Evolutionary conservation across 1,140 invertebrate species (phyloP).

Genomic region (Drosophila baimaii): DNA sequence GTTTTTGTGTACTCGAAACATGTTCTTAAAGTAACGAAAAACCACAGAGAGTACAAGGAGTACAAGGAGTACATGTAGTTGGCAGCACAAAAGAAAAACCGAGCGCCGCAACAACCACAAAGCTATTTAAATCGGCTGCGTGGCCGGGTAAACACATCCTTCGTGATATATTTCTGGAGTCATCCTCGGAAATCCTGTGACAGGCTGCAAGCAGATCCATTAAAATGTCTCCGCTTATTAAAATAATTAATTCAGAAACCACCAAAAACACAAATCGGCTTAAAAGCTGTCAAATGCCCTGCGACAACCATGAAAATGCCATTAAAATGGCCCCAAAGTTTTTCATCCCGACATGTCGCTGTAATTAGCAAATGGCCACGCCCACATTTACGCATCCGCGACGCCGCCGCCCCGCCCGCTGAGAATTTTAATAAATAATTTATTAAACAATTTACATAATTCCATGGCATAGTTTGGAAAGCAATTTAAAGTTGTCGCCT

Average conservation of each 20-base stretch:
- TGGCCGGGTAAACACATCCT: conserved; percentile 6
- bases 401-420: neutral
- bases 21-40: conserved; percentile 7
- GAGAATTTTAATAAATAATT: conserved; percentile 55
- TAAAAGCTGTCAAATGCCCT: conserved; percentile 67
- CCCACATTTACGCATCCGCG: conserved; percentile 6
- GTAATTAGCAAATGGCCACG: conserved; percentile 60
- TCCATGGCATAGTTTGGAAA: conserved; percentile 63
- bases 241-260: conserved; percentile 73
- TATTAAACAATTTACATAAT: conserved; percentile 76
- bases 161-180: conserved; percentile 1
- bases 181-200: conserved; percentile 2
- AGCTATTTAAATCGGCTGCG: conserved; percentile 18
- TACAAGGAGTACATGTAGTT: conserved; percentile 14
- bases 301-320: conserved; percentile 63
- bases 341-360: conserved; percentile 56
- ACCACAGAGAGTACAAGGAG: conserved; percentile 17
- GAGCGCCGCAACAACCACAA: conserved; percentile 17
- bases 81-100: conserved; percentile 4
- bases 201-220: conserved; percentile 39
- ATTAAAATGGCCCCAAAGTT: conserved; percentile 62
- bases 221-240: conserved; percentile 71
- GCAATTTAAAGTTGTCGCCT: conserved; percentile 68
- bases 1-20: neutral
- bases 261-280: conserved; percentile 66